Base-by-base conservation (phyloP, 1,140 invertebrate species). In the Drosophila bipectinata region DNA sequence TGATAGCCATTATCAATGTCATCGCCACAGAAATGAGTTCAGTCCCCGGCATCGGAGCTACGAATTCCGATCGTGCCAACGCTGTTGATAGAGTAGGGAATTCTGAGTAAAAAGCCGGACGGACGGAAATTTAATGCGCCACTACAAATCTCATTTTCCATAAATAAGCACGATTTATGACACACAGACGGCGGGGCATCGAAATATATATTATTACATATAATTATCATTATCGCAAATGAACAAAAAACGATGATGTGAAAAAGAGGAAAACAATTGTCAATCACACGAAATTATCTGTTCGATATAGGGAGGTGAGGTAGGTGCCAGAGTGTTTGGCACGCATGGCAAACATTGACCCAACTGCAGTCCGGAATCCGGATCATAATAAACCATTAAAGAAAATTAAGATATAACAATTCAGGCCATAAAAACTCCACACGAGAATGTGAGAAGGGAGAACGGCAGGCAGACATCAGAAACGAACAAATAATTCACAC, bases 341-440 rank as follows among this genome's bases (percentile, higher is more conserved):
- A 56, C 73, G 49, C 61, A 77, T 57, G 39, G 52, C 67, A 72
- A 58, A 66, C 59, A 78, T 32, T 51, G 55, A 30, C 26, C 52
- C 41, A 51, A 76, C 64, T 76, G 79, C 60, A 72, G 24, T 57
- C 32, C 18, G 73, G 71, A 83, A 18, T 57, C 32, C 18, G 73
- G 71, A 83, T 87, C 82, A 85, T 81, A 87, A 87, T 87, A 85
- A 85, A 64, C 69, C 82, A 87, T 85, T 87, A 87, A 87, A 68
- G 62, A 81, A 81, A 81, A 85, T 85, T 85, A 87, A 78, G 82
- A 85, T 85, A 85, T 78, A 87, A 59, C 71, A 78, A 75, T 55
- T 58, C 72, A 32, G 62, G 78, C 78, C 66, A 64, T 82, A 74
- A 77, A 45, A 61, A 44, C 8, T 18, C 34, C 47, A 51, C 45